Evolutionary conservation across 1,140 invertebrate genomes (phyloP), one percentile per base, ranked within the genome.

Genomic region (Papilio helenus): DNA sequence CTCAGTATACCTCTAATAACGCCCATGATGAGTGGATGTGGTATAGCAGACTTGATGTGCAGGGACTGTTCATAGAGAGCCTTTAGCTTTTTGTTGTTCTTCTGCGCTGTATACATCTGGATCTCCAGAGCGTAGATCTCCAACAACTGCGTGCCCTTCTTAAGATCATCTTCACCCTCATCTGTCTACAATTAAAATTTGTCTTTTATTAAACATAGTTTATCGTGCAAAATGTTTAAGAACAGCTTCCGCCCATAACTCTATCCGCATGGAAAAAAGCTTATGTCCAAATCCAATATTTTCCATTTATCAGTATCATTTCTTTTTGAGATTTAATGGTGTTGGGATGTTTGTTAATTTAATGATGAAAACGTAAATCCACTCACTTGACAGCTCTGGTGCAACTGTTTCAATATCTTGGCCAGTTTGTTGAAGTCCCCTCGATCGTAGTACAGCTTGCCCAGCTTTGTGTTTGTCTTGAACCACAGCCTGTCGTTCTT

Each of bases 401-500:
- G 99, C 65, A 99, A 95, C 93, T 99, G 99, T 95, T 99, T 99
- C 58, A 99, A 95, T 91, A 99, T 99, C 95, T 98, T 99, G 65
- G 98, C 97, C 85, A 99, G 94, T 95, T 99, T 99, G 72, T 97
- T 97, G 89, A 98, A 99, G 92, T 99, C 99, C 71, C 97, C 98
- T 79, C 99, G 95, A 94, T 99, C 99, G 93, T 99, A 99, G 94
- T 99, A 99, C 8, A 99, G 94, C 94, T 99, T 99, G 29, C 99
- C 99, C 82, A 99, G 94, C 95, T 99, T 99, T 2, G 99, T 99
- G 91, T 99, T 99, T 8, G 99, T 99, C 95, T 99, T 99, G 93
- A 99, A 99, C 99, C 99, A 99, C 49, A 99, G 94, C 85, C 99
- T 96, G 95, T 99, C 99, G 95, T 99, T 99, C 94, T 99, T 99